phyloP scores from a whole-genome alignment of 2,888 invertebrate species.

The Lagria hirta region DNA sequence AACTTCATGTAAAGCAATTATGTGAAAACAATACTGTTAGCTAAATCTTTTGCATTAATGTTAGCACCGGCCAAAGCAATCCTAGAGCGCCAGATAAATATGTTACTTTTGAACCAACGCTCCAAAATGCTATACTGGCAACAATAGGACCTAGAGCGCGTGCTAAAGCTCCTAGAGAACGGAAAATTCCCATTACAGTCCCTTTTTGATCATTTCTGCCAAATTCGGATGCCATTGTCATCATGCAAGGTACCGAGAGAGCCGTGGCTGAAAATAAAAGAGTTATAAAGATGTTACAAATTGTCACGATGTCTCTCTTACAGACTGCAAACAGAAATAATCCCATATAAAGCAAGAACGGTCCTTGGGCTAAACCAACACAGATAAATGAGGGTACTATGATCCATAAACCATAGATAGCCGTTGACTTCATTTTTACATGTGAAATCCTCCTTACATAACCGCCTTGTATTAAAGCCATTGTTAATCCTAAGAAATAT shows the following conservation, averaged over 20 bases:
- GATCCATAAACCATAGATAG: constrained; percentile 74
- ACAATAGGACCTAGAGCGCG: constrained; percentile 88
- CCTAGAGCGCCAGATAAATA: constrained; percentile 78
- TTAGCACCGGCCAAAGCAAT: constrained; percentile 74
- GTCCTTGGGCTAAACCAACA: constrained; percentile 72
- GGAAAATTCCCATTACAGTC: constrained; percentile 87
- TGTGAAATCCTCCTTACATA: constrained; percentile 80
- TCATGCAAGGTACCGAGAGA: constrained; percentile 95
- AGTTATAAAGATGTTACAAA: constrained; percentile 5
- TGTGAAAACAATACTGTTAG: constrained; percentile 7
- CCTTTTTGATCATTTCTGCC: constrained; percentile 85
- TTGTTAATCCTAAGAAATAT: constrained; percentile 64
- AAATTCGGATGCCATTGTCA: constrained; percentile 85
- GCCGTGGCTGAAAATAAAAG: constrained; percentile 68
- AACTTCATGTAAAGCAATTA: too few species aligned
- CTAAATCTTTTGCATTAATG: constrained; percentile 37
- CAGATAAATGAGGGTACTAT: constrained; percentile 85
- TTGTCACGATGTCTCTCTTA: constrained; percentile 59
- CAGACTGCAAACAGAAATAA: constrained; percentile 87
- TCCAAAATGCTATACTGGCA: constrained; percentile 91
- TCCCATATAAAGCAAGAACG: constrained; percentile 73
- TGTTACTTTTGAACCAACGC: constrained; percentile 78
- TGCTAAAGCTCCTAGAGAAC: constrained; percentile 92
- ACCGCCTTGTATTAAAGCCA: constrained; percentile 89
- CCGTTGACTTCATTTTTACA: constrained; percentile 69